phyloP scores from a whole-genome alignment of 2,113 vertebrate species.

The Mugil cephalus region DNA sequence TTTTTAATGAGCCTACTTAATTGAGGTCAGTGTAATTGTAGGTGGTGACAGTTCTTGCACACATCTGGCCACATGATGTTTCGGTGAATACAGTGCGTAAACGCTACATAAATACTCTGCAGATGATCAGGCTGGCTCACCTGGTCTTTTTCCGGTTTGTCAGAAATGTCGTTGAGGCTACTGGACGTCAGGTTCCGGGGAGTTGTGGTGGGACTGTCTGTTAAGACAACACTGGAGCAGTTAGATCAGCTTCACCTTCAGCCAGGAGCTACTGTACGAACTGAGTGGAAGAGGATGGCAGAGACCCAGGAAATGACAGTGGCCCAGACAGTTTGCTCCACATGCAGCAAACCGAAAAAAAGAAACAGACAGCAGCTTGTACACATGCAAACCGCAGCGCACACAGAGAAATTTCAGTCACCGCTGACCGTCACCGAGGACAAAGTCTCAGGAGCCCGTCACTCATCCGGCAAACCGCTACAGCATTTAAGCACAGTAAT shows the following conservation, averaged over 20 bases:
- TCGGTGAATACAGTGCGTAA: too few species aligned
- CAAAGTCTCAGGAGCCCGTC: too few species aligned
- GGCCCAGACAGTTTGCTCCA: conserved; percentile 49
- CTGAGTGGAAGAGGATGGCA: not conserved
- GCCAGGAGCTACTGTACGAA: not conserved
- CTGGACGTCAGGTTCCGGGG: conserved; percentile 92
- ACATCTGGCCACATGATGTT: too few species aligned
- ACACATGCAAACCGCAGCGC: conserved; percentile 4
- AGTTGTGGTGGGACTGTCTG: conserved; percentile 92
- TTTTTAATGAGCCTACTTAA: too few species aligned
- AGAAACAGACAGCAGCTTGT: not conserved
- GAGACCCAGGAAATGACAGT: conserved; percentile 59
- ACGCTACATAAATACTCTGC: not conserved
- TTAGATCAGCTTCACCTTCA: conserved; percentile 37
- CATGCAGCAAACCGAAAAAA: conserved; percentile 43
- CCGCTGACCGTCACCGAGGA: too few species aligned
- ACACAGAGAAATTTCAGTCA: too few species aligned
- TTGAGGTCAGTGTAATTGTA: too few species aligned
- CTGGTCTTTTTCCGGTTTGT: conserved; percentile 98
- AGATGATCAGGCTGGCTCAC: conserved; percentile 78
- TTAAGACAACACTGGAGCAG: conserved; percentile 52
- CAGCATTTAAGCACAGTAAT: too few species aligned
- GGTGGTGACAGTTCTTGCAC: too few species aligned
- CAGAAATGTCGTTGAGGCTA: conserved; percentile 96
- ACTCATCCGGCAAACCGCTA: too few species aligned